A percentile compares a stretch with the other conserved stretches of the same genome.
Conservation (phyloP, 2,113 vertebrate genomes). For the Chascanopsetta lugubris region DNA sequence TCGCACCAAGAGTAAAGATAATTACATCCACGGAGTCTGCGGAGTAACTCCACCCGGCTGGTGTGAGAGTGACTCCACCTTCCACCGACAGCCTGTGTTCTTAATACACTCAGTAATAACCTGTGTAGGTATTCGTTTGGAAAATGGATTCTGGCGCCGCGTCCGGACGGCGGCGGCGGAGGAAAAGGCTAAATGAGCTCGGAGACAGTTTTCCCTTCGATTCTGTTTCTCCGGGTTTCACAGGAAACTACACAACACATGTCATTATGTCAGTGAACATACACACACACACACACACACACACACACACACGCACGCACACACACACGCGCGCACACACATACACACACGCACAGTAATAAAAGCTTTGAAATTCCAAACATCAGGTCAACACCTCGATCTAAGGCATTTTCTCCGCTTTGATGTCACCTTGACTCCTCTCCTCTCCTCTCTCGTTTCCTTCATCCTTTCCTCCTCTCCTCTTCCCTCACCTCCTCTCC, state of each 20-base stretch:
- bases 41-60: too few relatives aligned
- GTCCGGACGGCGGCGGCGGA: slow-evolving; percentile 18
- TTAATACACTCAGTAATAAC: too few relatives aligned
- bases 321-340: too few relatives aligned
- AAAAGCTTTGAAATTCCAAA: slow-evolving; percentile 64
- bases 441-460: background rate
- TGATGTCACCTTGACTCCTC: slow-evolving; percentile 54
- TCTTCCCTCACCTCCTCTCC: background rate
- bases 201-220: slow-evolving; percentile 14
- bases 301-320: too few relatives aligned
- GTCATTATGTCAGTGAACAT: too few relatives aligned
- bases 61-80: too few relatives aligned
- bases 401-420: slow-evolving; percentile 63
- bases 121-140: too few relatives aligned
- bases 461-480: background rate
- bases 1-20: background rate
- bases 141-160: too few relatives aligned
- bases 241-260: too few relatives aligned
- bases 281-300: too few relatives aligned
- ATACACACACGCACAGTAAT: slow-evolving; percentile 51
- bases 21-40: background rate
- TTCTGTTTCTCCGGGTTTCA: too few relatives aligned
- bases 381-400: slow-evolving; percentile 51
- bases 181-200: slow-evolving; percentile 40
- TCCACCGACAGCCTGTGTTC: too few relatives aligned